phyloP scores from a whole-genome alignment of 2,797 vertebrate genomes.

The Trichosurus vulpecula region DNA sequence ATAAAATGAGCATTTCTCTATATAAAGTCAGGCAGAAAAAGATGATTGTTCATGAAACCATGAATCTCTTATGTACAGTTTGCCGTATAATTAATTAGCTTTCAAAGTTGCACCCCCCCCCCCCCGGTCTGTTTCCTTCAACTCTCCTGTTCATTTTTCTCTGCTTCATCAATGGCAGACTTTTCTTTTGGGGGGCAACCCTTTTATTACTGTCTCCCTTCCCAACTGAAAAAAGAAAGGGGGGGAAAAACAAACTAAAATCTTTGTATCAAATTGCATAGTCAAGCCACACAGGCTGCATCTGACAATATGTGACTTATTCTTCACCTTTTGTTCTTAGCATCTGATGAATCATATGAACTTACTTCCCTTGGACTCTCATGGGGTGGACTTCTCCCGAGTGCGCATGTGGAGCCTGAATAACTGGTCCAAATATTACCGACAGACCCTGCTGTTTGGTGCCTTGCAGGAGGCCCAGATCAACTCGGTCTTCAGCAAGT shows the following conservation, averaged over 20 bases:
- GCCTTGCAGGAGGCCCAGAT: slow-evolving; percentile 94
- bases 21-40: neutral
- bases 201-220: neutral
- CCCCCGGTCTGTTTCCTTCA: neutral
- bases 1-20: neutral
- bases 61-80: neutral
- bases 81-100: neutral
- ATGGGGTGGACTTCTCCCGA: slow-evolving; percentile 95
- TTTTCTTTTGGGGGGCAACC: neutral
- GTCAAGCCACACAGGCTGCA: neutral
- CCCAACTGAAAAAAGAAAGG: neutral
- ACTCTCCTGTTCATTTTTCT: neutral
- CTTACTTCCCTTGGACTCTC: slow-evolving; percentile 92
- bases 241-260: neutral
- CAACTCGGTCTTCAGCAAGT: slow-evolving; percentile 93
- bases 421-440: slow-evolving; percentile 93
- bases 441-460: slow-evolving; percentile 95
- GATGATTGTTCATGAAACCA: neutral
- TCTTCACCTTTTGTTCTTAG: slow-evolving; percentile 80
- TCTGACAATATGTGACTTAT: neutral
- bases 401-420: slow-evolving; percentile 96
- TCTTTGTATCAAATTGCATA: neutral
- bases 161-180: neutral
- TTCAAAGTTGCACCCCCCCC: neutral
- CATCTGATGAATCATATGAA: slow-evolving; percentile 94